Evolutionary conservation across 2,888 invertebrate species (phyloP).

Genomic region (Mythimna vitellina): DNA sequence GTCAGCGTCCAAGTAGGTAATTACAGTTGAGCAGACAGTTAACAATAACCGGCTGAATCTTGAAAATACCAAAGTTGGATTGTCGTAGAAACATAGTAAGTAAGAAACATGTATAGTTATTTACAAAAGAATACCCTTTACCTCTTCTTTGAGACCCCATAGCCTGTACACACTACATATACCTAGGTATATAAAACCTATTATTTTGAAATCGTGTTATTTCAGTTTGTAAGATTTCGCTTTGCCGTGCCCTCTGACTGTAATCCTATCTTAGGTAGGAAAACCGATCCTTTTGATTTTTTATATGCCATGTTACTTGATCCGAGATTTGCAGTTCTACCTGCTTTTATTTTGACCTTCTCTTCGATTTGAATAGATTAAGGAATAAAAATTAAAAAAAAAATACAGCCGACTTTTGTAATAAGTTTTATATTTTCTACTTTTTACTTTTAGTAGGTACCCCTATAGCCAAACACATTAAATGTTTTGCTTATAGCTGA

Average conservation of each 20-base stretch:
- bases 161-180: neutral
- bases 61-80: no score
- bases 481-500: no score
- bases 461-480: no score
- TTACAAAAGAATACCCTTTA: constrained; percentile 11
- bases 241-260: constrained; percentile 10
- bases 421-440: no score
- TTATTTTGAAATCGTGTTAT: constrained; percentile 45
- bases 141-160: neutral
- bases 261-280: constrained; percentile 46
- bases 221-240: constrained; percentile 45
- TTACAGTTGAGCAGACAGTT: no score
- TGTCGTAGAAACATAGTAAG: no score
- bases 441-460: no score
- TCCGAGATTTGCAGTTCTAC: constrained; percentile 30
- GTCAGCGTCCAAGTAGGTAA: no score
- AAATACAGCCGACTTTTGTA: no score
- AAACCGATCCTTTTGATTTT: constrained; percentile 44
- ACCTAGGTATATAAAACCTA: constrained; percentile 10
- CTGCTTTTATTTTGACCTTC: constrained; percentile 21
- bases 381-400: neutral
- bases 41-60: no score
- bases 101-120: neutral
- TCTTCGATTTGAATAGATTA: neutral
- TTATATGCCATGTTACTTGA: constrained; percentile 44